These are phyloP conservation scores for Drosophila kohkoa DNA, from an alignment of 1,140 invertebrate species.

Conservation along the genomic window DNA sequence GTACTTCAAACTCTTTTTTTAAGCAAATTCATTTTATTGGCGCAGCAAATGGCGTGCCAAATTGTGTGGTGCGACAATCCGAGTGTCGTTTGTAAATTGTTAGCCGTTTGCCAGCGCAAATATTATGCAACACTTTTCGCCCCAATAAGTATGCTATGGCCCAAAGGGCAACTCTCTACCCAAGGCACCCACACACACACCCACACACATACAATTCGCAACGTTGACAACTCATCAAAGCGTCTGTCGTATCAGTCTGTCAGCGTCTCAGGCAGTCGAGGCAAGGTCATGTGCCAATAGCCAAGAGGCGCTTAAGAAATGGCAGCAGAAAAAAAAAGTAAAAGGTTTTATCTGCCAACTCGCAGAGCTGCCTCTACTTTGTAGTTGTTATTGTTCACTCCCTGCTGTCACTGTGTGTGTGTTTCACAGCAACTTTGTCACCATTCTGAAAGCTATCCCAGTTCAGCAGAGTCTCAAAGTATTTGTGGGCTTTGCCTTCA, in stretches of 20 bases:
- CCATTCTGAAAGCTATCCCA: constrained; percentile 36
- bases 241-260: constrained; percentile 29
- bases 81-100: constrained; percentile 55
- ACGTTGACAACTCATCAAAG: constrained; percentile 77
- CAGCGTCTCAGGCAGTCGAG: constrained; percentile 15
- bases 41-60: constrained; percentile 51
- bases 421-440: constrained; percentile 54
- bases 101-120: constrained; percentile 60
- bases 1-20: neutral
- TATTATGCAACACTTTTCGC: constrained; percentile 78
- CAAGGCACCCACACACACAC: constrained; percentile 10
- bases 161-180: constrained; percentile 40
- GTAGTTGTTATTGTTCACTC: constrained; percentile 6
- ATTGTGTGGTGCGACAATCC: constrained; percentile 13
- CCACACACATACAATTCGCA: constrained; percentile 7
- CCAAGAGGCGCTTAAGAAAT: constrained; percentile 68
- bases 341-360: constrained; percentile 48
- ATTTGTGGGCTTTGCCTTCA: constrained; percentile 54
- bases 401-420: constrained; percentile 44
- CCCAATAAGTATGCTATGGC: constrained; percentile 66
- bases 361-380: constrained; percentile 25
- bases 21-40: constrained; percentile 25
- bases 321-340: constrained; percentile 39
- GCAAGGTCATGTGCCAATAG: constrained; percentile 79
- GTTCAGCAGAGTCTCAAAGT: constrained; percentile 41